phyloP scores from a whole-genome alignment of 2,113 vertebrate species.

The Heterochromis multidens region DNA sequence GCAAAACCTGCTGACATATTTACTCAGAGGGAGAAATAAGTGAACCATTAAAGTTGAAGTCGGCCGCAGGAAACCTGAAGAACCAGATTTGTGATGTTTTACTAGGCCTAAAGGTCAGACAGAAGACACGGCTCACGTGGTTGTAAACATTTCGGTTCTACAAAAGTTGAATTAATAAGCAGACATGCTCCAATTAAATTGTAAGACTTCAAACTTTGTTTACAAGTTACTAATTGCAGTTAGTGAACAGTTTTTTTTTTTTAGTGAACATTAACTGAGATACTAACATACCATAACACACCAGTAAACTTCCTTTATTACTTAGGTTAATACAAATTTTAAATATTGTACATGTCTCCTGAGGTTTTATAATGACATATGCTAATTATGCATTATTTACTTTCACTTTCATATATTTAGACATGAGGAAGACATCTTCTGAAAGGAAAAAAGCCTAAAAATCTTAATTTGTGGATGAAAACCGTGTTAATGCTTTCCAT shows the following conservation, averaged over 20 bases:
- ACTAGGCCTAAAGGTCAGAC: neutral
- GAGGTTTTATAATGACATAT: neutral
- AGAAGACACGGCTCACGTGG: neutral
- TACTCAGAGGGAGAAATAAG: neutral
- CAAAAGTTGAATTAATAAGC: too few relatives aligned
- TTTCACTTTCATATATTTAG: neutral
- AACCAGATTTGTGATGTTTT: conserved; percentile 9
- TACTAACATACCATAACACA: neutral
- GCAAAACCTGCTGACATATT: conserved; percentile 1
- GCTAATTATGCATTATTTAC: neutral
- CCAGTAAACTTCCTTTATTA: neutral
- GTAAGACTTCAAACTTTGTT: neutral
- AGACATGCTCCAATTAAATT: neutral
- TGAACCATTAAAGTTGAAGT: conserved; percentile 9
- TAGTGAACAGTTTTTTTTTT: neutral
- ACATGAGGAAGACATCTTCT: neutral
- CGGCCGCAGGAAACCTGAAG: neutral
- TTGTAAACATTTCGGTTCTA: neutral
- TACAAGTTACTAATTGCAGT: neutral
- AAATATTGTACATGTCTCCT: neutral
- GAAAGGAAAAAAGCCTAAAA: neutral
- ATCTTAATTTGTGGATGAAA: neutral
- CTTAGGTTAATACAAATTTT: neutral
- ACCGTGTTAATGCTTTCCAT: neutral
- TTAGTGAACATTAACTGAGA: neutral